These are phyloP conservation scores for Nyctereutes procyonoides DNA, from an alignment of 2,113 vertebrate species.

Conservation along the genomic window DNA sequence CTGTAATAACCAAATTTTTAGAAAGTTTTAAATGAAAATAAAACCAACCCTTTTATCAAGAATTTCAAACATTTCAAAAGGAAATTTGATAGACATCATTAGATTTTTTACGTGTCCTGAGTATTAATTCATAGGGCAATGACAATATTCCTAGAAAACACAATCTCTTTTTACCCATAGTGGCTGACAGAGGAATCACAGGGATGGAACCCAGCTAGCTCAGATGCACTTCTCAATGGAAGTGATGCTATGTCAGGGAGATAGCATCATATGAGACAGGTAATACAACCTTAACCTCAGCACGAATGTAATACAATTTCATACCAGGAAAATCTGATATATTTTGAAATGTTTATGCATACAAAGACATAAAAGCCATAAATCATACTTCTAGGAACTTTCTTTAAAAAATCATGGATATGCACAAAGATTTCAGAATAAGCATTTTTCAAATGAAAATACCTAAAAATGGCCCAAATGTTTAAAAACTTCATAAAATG, in stretches of 20 bases:
- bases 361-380: not conserved
- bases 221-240: accelerated
- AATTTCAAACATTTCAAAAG: not conserved
- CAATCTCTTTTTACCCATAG: accelerated
- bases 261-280: accelerated
- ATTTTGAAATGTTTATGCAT: not conserved
- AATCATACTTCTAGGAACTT: not conserved
- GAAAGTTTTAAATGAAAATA: conserved; percentile 41
- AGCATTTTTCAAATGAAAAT: not conserved
- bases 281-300: not conserved
- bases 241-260: not conserved
- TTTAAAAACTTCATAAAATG: not conserved
- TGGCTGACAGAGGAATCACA: no score
- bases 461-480: not conserved
- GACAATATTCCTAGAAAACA: not conserved
- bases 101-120: not conserved
- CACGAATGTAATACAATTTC: not conserved
- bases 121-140: not conserved
- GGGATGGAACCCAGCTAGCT: not conserved
- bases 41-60: not conserved
- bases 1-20: conserved; percentile 20
- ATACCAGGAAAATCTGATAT: not conserved
- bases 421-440: not conserved
- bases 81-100: not conserved
- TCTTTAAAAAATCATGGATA: not conserved